Conservation (phyloP, 2,113 vertebrate species). For the Neogobius melanostomus region DNA sequence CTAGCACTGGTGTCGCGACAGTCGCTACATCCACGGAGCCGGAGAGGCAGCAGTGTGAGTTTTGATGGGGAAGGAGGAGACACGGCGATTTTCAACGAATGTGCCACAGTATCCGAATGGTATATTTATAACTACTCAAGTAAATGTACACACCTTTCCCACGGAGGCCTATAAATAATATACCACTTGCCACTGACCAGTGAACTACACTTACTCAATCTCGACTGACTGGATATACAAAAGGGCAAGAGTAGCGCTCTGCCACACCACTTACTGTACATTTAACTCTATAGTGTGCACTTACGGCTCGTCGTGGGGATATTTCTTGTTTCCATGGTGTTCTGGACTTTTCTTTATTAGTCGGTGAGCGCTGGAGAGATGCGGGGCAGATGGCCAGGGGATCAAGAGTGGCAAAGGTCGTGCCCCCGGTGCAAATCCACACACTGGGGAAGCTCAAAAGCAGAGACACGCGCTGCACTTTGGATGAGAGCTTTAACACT, state of each 20-base stretch:
- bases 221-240: not conserved
- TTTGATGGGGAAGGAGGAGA: no score
- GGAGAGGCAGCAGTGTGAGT: no score
- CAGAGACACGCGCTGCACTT: not conserved
- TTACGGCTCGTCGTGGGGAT: conserved; percentile 9
- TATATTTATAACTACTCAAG: no score
- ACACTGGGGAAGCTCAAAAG: not conserved
- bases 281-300: conserved; percentile 9
- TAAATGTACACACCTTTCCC: no score
- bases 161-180: no score
- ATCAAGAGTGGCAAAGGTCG: conserved; percentile 45
- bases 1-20: no score
- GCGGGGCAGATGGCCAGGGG: conserved; percentile 38
- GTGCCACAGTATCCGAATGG: no score
- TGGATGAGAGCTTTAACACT: not conserved
- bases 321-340: conserved; percentile 41
- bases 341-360: conserved; percentile 15
- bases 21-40: no score
- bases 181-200: not conserved
- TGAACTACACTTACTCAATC: not conserved
- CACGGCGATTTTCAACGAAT: no score
- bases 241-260: not conserved
- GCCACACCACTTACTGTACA: not conserved
- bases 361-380: conserved; percentile 21
- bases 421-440: conserved; percentile 21